Base-by-base conservation (phyloP, 2,113 vertebrate genomes). In the Rhizomys pruinosus region DNA sequence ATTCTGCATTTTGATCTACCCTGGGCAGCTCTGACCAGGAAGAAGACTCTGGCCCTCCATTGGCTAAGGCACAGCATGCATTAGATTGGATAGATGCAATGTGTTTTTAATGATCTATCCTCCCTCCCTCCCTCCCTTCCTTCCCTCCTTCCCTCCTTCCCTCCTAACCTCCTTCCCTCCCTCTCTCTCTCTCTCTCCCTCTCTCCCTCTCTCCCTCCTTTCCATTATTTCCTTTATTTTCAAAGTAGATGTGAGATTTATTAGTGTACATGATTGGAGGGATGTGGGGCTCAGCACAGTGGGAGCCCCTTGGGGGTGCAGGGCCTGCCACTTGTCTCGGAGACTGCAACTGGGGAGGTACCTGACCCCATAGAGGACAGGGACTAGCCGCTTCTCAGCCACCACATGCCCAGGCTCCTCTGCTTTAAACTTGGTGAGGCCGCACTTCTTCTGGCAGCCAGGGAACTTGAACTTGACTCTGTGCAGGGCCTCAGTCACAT, bases 401-500 rank as follows among this genome's bases (percentile, higher is more conserved):
- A 99, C 98, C 98, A 99, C 98, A 1, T 98, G 98, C 72, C 99
- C 99, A 74, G 99, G 99, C 80, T 99, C 98, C 3, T 94, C 95
- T 0, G 98, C 97, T 4, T 99, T 99, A 97, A 99, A 99, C 97
- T 99, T n/a, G n/a, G n/a, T 99, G 96, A 99, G 99, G 44, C 99
- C 99, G 88, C 99, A 99, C 90, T 99, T 99, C 98, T 99, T 99
- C 97, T 99, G 99, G 55, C 98, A 98, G 3, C 99, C 98, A 5
- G 99, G 99, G 95, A 99, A 99, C 98, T 99, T 99, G 98, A 99
- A 99, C 98, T 99, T 99, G 94, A 99, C 98, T 84, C 98, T 97
- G 78, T 98, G 98, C 34, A 99, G 98, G 27, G 99, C 99, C 97
- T 99, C 99, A 0, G 99, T 97, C 94, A 99, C 97, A 1, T 99